phyloP scores from a whole-genome alignment of 1,140 invertebrate species.

The Drepana arcuata region DNA sequence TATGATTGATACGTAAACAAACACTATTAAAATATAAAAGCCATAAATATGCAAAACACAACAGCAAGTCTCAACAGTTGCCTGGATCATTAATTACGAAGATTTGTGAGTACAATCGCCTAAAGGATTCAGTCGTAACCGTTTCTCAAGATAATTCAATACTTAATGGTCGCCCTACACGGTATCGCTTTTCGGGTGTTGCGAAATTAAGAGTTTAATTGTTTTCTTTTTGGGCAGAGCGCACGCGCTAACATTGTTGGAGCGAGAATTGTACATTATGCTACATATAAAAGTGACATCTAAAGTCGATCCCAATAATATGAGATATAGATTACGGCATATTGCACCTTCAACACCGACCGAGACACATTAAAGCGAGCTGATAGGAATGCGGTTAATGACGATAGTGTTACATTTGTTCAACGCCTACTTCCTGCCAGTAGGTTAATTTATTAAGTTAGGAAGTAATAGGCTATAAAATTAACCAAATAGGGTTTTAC shows the following conservation, averaged over 20 bases:
- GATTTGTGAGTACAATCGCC: conserved; percentile 3
- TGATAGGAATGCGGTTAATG: neutral
- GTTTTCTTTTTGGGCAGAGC: conserved; percentile 26
- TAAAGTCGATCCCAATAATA: neutral
- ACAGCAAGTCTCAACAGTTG: conserved; percentile 11
- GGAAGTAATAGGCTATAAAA: no score
- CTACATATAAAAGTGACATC: neutral
- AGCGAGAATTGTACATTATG: conserved; percentile 34
- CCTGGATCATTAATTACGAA: conserved; percentile 10
- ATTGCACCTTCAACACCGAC: neutral
- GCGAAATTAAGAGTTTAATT: conserved; percentile 37
- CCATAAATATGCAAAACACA: neutral
- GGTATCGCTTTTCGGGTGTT: conserved; percentile 34
- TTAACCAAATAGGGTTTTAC: no score
- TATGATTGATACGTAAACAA: no score
- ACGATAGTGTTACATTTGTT: neutral
- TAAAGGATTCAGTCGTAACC: conserved; percentile 17
- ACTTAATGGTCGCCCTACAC: conserved; percentile 33
- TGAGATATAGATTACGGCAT: neutral
- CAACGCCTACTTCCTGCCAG: no score
- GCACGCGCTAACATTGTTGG: conserved; percentile 24
- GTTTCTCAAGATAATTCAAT: conserved; percentile 27
- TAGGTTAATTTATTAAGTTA: no score
- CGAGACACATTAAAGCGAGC: neutral
- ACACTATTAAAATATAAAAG: no score